phyloP scores from a whole-genome alignment of 1,140 invertebrate genomes.

The Marisa cornuarietis region DNA sequence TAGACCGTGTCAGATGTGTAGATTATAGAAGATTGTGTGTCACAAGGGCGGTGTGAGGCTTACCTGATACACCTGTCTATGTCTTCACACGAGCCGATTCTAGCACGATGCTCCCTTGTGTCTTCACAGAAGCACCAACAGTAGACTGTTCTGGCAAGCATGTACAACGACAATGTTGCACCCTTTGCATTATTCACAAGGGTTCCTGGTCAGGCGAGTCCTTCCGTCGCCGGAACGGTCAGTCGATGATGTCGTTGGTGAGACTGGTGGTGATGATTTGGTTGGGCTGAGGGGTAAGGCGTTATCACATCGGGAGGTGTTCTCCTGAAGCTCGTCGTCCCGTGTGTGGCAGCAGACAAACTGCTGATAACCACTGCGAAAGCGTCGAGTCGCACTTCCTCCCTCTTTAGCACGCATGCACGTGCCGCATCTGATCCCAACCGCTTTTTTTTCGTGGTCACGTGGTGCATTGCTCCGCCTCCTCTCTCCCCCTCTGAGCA shows the following conservation, averaged over 20 bases:
- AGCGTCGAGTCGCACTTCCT: background rate
- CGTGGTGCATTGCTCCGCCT: too few species aligned
- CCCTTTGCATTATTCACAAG: background rate
- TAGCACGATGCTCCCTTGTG: background rate
- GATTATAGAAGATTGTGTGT: background rate
- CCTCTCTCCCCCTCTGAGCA: too few species aligned
- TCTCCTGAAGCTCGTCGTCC: too few species aligned
- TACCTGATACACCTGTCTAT: background rate
- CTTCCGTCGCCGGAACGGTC: background rate
- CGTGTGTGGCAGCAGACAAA: too few species aligned
- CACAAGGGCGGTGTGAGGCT: background rate
- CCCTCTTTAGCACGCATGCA: too few species aligned
- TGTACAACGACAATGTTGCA: background rate
- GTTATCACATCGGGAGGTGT: too few species aligned
- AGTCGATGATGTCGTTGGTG: background rate
- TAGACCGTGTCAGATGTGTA: background rate
- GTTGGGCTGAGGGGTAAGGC: too few species aligned
- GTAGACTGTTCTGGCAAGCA: background rate
- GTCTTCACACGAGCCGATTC: background rate
- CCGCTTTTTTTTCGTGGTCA: too few species aligned
- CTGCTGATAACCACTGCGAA: background rate
- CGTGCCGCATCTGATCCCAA: too few species aligned
- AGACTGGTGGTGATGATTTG: background rate
- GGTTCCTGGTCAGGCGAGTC: constrained; percentile 3
- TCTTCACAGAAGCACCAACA: too few species aligned